phyloP scores from a whole-genome alignment of 2,888 invertebrate genomes.

The Melanophora roralis region DNA sequence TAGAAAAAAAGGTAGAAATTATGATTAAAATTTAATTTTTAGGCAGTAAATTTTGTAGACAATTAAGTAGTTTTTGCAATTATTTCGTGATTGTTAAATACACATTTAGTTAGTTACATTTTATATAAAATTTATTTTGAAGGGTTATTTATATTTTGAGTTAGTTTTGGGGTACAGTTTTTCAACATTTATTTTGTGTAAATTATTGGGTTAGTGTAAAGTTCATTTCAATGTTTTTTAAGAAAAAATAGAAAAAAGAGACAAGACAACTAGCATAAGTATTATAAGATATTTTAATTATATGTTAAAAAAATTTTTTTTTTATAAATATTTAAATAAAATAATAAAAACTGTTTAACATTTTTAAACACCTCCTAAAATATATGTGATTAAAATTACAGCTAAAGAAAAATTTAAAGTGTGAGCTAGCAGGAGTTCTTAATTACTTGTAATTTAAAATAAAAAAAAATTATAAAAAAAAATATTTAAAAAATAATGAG shows the following conservation, averaged over 20 bases:
- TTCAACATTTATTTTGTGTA: background rate
- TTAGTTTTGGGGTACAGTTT: background rate
- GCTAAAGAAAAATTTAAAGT: background rate
- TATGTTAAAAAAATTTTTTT: background rate
- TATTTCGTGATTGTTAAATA: background rate
- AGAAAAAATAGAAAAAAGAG: conserved; percentile 70
- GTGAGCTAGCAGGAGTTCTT: background rate
- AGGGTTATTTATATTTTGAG: background rate
- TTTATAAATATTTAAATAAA: too few relatives aligned
- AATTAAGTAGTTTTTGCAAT: conserved; percentile 6
- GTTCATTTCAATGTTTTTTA: conserved; percentile 46
- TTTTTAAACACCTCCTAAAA: conserved; percentile 60
- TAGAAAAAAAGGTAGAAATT: background rate
- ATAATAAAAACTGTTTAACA: too few relatives aligned
- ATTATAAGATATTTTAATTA: conserved; percentile 39
- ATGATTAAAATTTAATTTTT: background rate
- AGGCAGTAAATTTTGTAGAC: background rate
- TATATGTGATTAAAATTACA: conserved; percentile 50
- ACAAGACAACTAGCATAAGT: conserved; percentile 75
- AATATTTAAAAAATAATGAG: too few relatives aligned
- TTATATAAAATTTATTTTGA: conserved; percentile 23
- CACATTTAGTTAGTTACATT: conserved; percentile 32
- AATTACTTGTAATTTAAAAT: too few relatives aligned
- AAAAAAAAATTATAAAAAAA: too few relatives aligned
- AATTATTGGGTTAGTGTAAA: conserved; percentile 20